Evolutionary conservation across 2,797 vertebrate species (phyloP), one percentile per base, ranked within the genome.

Genomic region (Melanotaenia nigrans): DNA sequence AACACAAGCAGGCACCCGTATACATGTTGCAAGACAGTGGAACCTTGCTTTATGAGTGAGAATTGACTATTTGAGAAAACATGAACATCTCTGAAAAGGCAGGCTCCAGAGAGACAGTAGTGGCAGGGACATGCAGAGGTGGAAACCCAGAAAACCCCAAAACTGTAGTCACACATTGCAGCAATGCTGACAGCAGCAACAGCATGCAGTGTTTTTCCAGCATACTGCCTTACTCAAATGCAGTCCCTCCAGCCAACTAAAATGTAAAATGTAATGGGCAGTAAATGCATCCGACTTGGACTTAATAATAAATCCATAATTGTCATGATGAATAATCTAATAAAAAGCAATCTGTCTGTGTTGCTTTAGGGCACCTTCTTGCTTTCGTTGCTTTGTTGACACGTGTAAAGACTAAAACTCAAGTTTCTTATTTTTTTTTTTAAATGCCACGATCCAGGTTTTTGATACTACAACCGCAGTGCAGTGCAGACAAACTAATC

Each of bases 1-100:
- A 79, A 88, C 71, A 83, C 68, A 68, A 75, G 42, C 57, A 65
- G 58, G 54, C 33, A 67, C 18, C 63, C 38, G 32, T 60, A 67
- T 63, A 33, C 65, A 51, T 68, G 70, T 59, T 56, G 64, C 66
- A 74, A 73, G 79, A 79, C 57, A 65, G 49, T 56, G 65, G 53
- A 38, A 61, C 71, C 47, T 49, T 32, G 60, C 53, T 71, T 83
- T 66, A 73, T 42, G 56, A 77, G 67, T 68, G 57, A 49, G 55
- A n/a, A 10, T 55, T 38, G 38, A 79, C 68, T 12, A 51, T 40
- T 49, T 75, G 61, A 40, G 69, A 61, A 53, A 32, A 67, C 61
- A 66, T 49, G 69, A 82, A 54, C 32, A 56, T 74, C 68, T 78
- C 40, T 35, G 66, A 71, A 62, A 4, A 30, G n/a, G 28, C 70